Percentiles rank a stretch among this genome's conserved stretches.
Conservation (phyloP, 2,113 vertebrate species). For the Burhinus oedicnemus region DNA sequence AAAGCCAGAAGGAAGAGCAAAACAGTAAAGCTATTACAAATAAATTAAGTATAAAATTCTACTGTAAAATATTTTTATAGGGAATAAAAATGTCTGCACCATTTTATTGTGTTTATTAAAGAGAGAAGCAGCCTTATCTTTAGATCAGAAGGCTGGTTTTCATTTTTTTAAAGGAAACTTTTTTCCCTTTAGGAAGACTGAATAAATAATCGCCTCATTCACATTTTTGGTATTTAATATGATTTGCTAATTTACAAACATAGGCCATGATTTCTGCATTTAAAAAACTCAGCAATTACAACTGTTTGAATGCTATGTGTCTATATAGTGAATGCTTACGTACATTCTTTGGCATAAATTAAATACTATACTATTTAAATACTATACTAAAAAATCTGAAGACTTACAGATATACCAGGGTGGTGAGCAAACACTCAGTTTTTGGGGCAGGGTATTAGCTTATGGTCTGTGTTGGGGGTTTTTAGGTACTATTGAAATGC, state of each 20-base stretch:
- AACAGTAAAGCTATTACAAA: conserved; percentile 51
- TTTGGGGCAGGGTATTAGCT: not conserved
- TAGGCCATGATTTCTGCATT: not conserved
- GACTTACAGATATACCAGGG: not conserved
- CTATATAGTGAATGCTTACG: not conserved
- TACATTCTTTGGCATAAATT: not conserved
- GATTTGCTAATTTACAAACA: not conserved
- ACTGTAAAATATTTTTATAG: conserved; percentile 64
- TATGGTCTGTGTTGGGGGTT: not conserved
- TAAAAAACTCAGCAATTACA: not conserved
- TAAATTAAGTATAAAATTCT: conserved; percentile 63
- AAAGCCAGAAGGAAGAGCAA: conserved; percentile 55
- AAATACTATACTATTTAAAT: not conserved
- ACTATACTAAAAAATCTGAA: not conserved
- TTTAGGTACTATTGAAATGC: not conserved
- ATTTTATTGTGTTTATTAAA: conserved; percentile 49
- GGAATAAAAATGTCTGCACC: conserved; percentile 16
- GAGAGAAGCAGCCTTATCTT: conserved; percentile 7
- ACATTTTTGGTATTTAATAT: not conserved
- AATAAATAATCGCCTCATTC: not conserved
- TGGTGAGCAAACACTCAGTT: not conserved
- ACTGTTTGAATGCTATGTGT: not conserved
- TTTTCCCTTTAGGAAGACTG: not conserved
- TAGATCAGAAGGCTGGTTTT: not conserved
- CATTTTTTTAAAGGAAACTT: not conserved